A percentile compares a stretch with the other conserved stretches of the same genome.
These are phyloP conservation scores for Anthonomus grandis DNA, from an alignment of 1,140 invertebrate species.

Conservation along the genomic window DNA sequence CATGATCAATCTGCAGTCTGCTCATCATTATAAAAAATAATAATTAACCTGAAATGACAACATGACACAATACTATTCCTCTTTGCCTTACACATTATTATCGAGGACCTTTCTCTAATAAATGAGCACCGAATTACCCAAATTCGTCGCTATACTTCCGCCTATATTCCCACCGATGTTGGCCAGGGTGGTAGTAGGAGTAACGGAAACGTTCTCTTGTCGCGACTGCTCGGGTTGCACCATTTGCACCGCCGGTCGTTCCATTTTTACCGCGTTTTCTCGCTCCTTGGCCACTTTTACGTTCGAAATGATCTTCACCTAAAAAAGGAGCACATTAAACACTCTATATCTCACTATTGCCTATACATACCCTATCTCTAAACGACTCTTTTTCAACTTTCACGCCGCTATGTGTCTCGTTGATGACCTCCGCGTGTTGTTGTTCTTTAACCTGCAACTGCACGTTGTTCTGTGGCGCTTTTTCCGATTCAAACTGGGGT, in stretches of 20 bases:
- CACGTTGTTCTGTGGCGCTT: constrained; percentile 5
- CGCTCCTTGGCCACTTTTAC: constrained; percentile 36
- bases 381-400: not conserved
- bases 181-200: constrained; percentile 53
- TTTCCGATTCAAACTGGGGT: constrained; percentile 46
- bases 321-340: too few species aligned
- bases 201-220: too few species aligned
- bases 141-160: constrained; percentile 56
- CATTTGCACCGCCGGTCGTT: too few species aligned
- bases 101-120: not conserved
- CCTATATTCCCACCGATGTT: constrained; percentile 57
- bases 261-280: not conserved
- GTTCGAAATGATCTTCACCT: constrained; percentile 43
- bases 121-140: constrained; percentile 40
- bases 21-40: not conserved
- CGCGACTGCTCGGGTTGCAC: too few species aligned
- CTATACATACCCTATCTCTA: not conserved
- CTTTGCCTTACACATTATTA: too few species aligned
- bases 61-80: too few species aligned
- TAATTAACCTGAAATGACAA: too few species aligned
- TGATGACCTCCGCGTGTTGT: too few species aligned
- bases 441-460: too few species aligned
- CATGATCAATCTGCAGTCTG: not conserved
- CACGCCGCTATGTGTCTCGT: too few species aligned
- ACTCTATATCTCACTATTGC: too few species aligned